These are phyloP conservation scores for Ornithoptera priamus DNA, from an alignment of 2,888 invertebrate genomes.

Conservation along the genomic window DNA sequence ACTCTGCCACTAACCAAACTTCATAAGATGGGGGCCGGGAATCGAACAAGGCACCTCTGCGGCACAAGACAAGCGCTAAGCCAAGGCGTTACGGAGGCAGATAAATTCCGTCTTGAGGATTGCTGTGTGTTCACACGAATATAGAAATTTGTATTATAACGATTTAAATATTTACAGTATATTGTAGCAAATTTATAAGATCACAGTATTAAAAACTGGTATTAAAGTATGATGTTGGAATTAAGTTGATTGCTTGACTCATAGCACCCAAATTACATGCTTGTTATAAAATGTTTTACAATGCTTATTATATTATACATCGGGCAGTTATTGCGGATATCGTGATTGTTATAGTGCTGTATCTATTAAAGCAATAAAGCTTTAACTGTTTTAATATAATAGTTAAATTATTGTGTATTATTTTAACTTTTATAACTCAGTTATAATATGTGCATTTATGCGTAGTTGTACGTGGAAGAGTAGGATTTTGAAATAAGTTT, in stretches of 20 bases:
- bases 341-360: slow-evolving; percentile 44
- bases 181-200: background rate
- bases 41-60: too few species aligned
- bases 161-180: background rate
- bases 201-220: slow-evolving; percentile 7
- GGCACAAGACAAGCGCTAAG: background rate
- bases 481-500: background rate
- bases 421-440: background rate
- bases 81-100: background rate
- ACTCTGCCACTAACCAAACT: too few species aligned
- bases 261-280: slow-evolving; percentile 27
- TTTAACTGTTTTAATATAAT: slow-evolving; percentile 37
- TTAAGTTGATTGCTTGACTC: slow-evolving; percentile 20
- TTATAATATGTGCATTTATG: background rate
- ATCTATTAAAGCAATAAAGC: slow-evolving; percentile 42
- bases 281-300: slow-evolving; percentile 31
- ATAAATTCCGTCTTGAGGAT: background rate
- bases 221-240: slow-evolving; percentile 22
- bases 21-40: too few species aligned
- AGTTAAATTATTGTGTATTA: slow-evolving; percentile 8
- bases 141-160: background rate
- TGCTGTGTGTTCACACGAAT: background rate
- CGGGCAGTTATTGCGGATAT: slow-evolving; percentile 37
- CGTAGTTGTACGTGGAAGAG: background rate
- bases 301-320: slow-evolving; percentile 29